Evolutionary conservation across 1,140 invertebrate genomes (phyloP), one percentile per base, ranked within the genome.

Genomic region (Aphis gossypii): DNA sequence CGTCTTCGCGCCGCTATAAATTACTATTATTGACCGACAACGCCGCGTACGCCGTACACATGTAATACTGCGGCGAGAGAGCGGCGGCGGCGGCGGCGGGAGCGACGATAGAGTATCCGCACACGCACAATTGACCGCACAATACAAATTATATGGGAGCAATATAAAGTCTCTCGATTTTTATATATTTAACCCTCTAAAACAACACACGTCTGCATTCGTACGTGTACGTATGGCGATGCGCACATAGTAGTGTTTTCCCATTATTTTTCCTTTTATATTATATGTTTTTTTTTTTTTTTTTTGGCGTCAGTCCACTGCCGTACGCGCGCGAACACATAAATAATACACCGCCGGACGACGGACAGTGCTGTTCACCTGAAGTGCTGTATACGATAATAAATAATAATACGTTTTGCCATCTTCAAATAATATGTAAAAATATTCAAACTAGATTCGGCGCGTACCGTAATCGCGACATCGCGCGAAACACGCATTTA

Each of bases 371-470:
- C 25, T 5, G 18, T 68, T n/a, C 25, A 9, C 14, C 41, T 25
- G 25, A n/a, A 86, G 41, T 46, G 82, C 44, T 48, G 54, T 54
- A 41, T 6, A 23, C 9, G 25, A 86, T 46, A 86, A 86, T 86
- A 86, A 68, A 76, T 76, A n/a, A 68, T 68, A n/a, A 76, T 87
- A 87, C 14, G 44, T 87, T 87, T 87, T 87, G 41, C 84, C 84
- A 46, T 87, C 84, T 46, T 87, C 41, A n/a, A 87, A 87, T 87
- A 87, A 87, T 87, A 87, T 87, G 84, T 87, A 87, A 87, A 87
- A 87, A 87, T 46, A 87, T 87, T 87, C 84, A 87, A 87, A 87
- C 84, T 46, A 87, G 84, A 87, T 46, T 87, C 44, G 84, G 41
- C 25, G 25, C 84, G 44, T 9, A 30, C 25, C 84, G 44, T 44